Conservation (phyloP, 2,888 invertebrate species). For the Ariolimax columbianus region DNA sequence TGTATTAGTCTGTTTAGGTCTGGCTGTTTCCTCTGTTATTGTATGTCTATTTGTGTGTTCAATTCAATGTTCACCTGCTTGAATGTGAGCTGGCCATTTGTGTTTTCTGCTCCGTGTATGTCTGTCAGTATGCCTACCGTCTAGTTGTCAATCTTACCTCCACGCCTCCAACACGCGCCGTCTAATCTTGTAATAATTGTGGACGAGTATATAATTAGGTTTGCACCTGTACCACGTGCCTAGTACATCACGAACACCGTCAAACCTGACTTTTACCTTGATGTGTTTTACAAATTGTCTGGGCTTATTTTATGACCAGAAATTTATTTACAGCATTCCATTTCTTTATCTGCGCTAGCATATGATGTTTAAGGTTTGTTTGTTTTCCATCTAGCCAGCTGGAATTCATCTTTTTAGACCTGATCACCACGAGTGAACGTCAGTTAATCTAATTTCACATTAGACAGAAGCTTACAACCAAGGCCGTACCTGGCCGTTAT, state of each 20-base stretch:
- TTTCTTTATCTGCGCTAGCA: slow-evolving; percentile 20
- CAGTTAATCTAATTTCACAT: slow-evolving; percentile 2
- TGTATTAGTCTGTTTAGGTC: too few species aligned
- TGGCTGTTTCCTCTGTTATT: too few species aligned
- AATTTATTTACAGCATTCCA: slow-evolving; percentile 31
- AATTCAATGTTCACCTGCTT: too few species aligned
- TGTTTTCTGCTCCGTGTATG: too few species aligned
- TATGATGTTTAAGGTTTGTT: slow-evolving; percentile 25
- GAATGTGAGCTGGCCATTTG: too few species aligned
- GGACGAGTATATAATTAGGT: slow-evolving; percentile 7
- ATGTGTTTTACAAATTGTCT: slow-evolving; percentile 31
- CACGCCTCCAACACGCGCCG: neutral
- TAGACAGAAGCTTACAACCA: neutral
- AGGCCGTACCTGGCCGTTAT: neutral
- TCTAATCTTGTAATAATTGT: neutral
- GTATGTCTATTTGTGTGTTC: neutral
- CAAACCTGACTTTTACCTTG: slow-evolving; percentile 16
- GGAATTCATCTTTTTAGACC: neutral
- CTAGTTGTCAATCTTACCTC: neutral
- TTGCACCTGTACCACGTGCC: slow-evolving; percentile 18
- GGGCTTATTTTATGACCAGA: slow-evolving; percentile 8
- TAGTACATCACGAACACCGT: neutral
- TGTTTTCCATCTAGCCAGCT: slow-evolving; percentile 31
- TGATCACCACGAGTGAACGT: neutral
- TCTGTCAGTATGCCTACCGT: neutral